phyloP scores from a whole-genome alignment of 2,113 vertebrate genomes.

The Tonatia bakeri region DNA sequence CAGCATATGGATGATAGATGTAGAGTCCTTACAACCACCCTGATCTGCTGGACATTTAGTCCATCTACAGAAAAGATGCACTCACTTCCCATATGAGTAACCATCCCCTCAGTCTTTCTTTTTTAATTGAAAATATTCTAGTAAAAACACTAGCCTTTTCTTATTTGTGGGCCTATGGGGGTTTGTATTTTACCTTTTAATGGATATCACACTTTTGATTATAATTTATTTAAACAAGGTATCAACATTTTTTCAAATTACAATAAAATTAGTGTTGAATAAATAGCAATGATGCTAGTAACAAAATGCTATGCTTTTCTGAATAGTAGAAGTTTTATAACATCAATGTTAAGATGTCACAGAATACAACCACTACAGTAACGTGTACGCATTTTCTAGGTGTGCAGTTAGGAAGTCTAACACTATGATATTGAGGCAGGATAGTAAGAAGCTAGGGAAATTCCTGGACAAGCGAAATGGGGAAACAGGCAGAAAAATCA shows the following conservation, averaged over 20 bases:
- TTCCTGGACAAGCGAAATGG: no score
- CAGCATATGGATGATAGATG: background rate
- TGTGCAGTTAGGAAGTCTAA: background rate
- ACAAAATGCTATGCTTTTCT: background rate
- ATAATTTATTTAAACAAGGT: background rate
- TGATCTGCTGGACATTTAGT: background rate
- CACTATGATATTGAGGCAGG: background rate
- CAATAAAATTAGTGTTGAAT: background rate
- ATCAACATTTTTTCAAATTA: background rate
- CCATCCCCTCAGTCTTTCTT: background rate
- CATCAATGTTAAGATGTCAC: background rate
- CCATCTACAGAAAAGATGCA: background rate
- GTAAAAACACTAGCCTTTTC: background rate
- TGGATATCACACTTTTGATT: background rate
- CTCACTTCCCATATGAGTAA: background rate
- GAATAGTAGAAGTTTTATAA: background rate
- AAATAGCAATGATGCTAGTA: background rate
- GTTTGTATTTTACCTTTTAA: background rate
- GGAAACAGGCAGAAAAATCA: no score
- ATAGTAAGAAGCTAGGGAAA: no score
- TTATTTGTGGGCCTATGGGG: background rate
- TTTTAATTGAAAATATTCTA: background rate
- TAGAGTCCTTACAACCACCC: background rate
- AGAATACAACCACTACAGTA: background rate
- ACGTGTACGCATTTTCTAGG: background rate